Conservation (phyloP, 2,113 vertebrate species). For the Syngnathoides biaculeatus region DNA sequence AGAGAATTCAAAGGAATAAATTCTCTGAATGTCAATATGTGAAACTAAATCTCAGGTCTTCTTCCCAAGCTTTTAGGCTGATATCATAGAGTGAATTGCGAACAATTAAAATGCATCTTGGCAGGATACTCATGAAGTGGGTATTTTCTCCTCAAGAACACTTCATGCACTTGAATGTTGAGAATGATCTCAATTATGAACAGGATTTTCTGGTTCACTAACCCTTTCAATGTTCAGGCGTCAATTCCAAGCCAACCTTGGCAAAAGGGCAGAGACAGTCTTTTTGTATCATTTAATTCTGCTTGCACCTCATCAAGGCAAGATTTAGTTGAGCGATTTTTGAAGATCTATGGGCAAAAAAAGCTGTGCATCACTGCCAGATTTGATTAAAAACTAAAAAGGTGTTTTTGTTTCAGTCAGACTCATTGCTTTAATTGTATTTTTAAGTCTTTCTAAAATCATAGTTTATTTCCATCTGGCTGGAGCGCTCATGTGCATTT, state of each 20-base stretch:
- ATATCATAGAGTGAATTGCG: neutral
- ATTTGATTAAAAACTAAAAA: neutral
- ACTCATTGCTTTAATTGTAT: neutral
- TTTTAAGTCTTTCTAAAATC: neutral
- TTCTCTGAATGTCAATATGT: neutral
- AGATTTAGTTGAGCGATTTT: neutral
- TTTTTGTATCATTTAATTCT: neutral
- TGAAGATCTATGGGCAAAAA: neutral
- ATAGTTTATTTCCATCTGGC: conserved; percentile 13
- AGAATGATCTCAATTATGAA: neutral
- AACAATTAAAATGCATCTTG: conserved; percentile 7
- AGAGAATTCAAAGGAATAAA: neutral
- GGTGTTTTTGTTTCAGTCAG: neutral
- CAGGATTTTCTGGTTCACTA: neutral
- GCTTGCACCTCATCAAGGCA: neutral
- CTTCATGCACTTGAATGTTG: neutral
- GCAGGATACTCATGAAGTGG: conserved; percentile 1
- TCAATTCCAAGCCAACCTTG: neutral
- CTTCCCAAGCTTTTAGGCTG: neutral
- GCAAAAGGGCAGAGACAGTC: neutral
- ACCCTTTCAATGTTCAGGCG: neutral
- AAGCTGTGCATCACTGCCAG: neutral
- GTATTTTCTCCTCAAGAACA: conserved; percentile 5
- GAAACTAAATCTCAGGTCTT: neutral
- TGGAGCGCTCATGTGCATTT: conserved; percentile 26